Percentiles rank a stretch among this genome's conserved stretches.
Evolutionary conservation across 2,888 invertebrate genomes (phyloP).

Genomic region (Nymphalis polychloros): DNA sequence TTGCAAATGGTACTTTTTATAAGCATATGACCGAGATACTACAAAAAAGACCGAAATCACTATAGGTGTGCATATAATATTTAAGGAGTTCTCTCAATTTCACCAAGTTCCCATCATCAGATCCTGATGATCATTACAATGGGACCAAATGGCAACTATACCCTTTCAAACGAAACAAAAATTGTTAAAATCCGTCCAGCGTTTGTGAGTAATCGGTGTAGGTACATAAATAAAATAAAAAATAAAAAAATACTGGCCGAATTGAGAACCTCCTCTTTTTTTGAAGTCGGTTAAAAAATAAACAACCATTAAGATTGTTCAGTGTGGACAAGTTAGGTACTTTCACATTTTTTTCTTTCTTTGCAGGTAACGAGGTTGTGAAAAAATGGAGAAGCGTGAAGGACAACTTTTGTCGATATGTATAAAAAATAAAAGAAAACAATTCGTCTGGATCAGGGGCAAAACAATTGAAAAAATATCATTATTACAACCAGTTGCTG

Average conservation of each 20-base stretch:
- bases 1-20: too few relatives aligned
- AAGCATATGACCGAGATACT: too few relatives aligned
- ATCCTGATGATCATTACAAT: too few relatives aligned
- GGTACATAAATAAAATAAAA: neutral
- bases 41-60: too few relatives aligned
- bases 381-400: conserved; percentile 45
- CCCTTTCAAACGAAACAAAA: too few relatives aligned
- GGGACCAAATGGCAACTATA: too few relatives aligned
- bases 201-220: neutral
- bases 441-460: conserved; percentile 44
- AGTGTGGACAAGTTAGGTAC: too few relatives aligned
- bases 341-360: conserved; percentile 19
- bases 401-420: conserved; percentile 43
- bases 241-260: conserved; percentile 1
- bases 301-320: too few relatives aligned
- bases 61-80: too few relatives aligned
- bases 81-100: conserved; percentile 5
- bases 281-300: neutral
- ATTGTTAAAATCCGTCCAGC: neutral
- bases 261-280: conserved; percentile 1
- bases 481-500: conserved; percentile 40
- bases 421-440: conserved; percentile 43
- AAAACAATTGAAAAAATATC: conserved; percentile 41
- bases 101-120: too few relatives aligned
- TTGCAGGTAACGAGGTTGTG: conserved; percentile 43